Conservation (phyloP, 2,888 invertebrate genomes). For the Nebria brevicollis region DNA sequence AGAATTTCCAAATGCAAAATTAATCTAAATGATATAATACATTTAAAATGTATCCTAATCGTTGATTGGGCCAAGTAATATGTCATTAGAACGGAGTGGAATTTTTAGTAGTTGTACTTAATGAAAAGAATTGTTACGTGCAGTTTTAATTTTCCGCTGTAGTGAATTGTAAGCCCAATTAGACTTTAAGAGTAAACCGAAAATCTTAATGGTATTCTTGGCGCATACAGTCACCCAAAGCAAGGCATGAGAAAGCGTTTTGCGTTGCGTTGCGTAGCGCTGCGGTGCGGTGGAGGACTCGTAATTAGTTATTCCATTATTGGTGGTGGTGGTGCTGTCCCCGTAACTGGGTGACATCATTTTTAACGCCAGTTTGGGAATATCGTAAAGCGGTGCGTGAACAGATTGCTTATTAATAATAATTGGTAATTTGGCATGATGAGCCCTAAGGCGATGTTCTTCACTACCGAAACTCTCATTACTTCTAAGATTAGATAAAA, state of each 20-base stretch:
- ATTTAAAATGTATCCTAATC: no score
- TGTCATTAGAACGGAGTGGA: background rate
- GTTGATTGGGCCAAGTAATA: no score
- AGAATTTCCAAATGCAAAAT: no score
- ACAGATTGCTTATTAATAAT: slow-evolving; percentile 48
- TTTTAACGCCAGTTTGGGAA: slow-evolving; percentile 44
- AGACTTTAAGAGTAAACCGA: no score
- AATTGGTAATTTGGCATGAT: slow-evolving; percentile 45
- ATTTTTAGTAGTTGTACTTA: no score
- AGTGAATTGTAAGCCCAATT: no score
- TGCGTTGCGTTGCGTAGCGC: background rate
- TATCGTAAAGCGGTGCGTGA: slow-evolving; percentile 45
- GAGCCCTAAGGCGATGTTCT: slow-evolving; percentile 35
- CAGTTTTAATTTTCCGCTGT: no score
- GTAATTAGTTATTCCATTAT: slow-evolving; percentile 46
- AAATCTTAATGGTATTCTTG: no score
- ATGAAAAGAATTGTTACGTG: no score
- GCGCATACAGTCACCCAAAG: no score
- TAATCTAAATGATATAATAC: no score
- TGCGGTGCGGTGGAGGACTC: slow-evolving; percentile 3
- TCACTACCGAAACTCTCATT: slow-evolving; percentile 5
- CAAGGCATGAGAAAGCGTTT: no score
- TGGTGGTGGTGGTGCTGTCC: slow-evolving; percentile 17
- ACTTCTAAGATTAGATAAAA: background rate
- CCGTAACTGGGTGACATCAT: slow-evolving; percentile 23